Evolutionary conservation across 2,797 vertebrate genomes (phyloP).

Genomic region (Chelmon rostratus): DNA sequence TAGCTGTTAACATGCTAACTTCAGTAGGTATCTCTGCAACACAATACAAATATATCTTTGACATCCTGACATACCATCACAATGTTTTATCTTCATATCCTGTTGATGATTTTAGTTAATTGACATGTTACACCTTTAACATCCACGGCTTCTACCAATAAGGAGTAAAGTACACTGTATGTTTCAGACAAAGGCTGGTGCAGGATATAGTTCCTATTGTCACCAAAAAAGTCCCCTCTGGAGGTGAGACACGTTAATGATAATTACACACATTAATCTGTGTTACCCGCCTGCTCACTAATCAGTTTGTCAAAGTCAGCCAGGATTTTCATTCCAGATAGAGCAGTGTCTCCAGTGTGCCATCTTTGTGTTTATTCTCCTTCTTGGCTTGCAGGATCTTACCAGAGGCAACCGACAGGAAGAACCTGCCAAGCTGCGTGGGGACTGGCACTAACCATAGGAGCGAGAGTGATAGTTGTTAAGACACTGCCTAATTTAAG

Average conservation of each 20-base stretch:
- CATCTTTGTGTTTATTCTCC: slow-evolving; percentile 64
- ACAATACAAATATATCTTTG: too few species aligned
- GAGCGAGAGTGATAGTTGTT: slow-evolving; percentile 67
- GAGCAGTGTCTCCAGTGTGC: slow-evolving; percentile 67
- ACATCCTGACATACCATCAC: too few species aligned
- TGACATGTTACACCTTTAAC: not conserved
- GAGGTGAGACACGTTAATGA: slow-evolving; percentile 73
- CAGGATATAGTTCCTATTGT: slow-evolving; percentile 62
- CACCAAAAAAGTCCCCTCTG: slow-evolving; percentile 66
- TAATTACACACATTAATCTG: slow-evolving; percentile 86
- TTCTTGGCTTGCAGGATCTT: slow-evolving; percentile 76
- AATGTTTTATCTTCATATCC: too few species aligned
- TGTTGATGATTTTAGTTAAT: too few species aligned
- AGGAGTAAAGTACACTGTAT: slow-evolving; percentile 6
- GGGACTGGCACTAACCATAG: slow-evolving; percentile 69
- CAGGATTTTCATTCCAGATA: slow-evolving; percentile 74
- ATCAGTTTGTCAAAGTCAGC: slow-evolving; percentile 85
- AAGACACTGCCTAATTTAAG: slow-evolving; percentile 77
- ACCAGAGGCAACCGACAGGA: slow-evolving; percentile 76
- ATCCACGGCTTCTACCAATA: slow-evolving; percentile 2
- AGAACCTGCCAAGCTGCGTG: slow-evolving; percentile 73
- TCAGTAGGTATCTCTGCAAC: too few species aligned
- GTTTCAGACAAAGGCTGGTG: slow-evolving; percentile 33
- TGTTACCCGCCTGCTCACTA: slow-evolving; percentile 80
- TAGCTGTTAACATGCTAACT: too few species aligned